Evolutionary conservation across 2,888 invertebrate species (phyloP).

Genomic region (Toxonevra muliebris): DNA sequence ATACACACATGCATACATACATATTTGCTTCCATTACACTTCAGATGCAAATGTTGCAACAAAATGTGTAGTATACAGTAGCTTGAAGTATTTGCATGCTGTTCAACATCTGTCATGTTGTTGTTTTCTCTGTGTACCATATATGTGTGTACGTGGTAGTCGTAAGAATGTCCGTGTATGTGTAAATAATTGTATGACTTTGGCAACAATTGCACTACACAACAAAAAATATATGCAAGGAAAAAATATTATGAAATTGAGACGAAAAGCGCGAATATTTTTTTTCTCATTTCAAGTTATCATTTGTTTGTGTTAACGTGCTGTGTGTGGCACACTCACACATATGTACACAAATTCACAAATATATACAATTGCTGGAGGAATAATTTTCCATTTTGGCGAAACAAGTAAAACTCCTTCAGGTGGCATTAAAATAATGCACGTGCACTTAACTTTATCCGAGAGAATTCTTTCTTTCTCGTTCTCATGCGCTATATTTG

Average conservation of each 20-base stretch:
- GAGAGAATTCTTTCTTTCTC: constrained; percentile 32
- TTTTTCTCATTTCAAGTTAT: not conserved
- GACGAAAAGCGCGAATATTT: not conserved
- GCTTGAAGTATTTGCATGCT: not conserved
- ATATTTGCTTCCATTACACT: constrained; percentile 32
- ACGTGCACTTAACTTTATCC: constrained; percentile 61
- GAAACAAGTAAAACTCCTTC: constrained; percentile 48
- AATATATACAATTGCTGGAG: constrained; percentile 12
- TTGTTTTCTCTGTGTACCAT: not conserved
- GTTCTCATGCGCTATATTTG: not conserved
- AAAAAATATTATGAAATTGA: constrained; percentile 12
- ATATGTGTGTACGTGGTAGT: not conserved
- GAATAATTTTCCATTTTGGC: constrained; percentile 24
- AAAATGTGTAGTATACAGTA: not conserved
- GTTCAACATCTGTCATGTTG: not conserved
- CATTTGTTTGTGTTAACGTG: not conserved
- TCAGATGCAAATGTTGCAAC: constrained; percentile 27
- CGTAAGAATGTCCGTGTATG: no score
- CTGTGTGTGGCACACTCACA: constrained; percentile 4
- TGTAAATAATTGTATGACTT: not conserved
- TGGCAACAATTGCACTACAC: constrained; percentile 3
- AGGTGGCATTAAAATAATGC: constrained; percentile 63
- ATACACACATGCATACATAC: not conserved
- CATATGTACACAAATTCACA: constrained; percentile 15
- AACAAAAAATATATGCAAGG: not conserved